These are phyloP conservation scores for Macroglossus sobrinus DNA, from an alignment of 2,113 vertebrate species.

Conservation along the genomic window DNA sequence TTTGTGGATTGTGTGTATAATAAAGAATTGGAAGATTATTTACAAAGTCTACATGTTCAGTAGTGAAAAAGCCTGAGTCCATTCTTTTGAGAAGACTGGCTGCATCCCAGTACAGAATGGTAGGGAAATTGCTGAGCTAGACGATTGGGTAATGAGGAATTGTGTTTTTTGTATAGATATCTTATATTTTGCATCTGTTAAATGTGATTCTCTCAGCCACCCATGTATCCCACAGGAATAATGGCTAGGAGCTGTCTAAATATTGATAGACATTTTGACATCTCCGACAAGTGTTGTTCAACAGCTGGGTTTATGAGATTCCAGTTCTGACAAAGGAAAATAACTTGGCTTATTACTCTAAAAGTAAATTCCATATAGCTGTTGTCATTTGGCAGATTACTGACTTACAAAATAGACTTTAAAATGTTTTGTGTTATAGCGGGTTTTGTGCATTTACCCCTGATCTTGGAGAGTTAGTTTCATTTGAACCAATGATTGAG, in stretches of 20 bases:
- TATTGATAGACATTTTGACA: constrained; percentile 63
- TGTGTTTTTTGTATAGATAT: neutral
- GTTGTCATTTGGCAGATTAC: neutral
- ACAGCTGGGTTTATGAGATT: constrained; percentile 44
- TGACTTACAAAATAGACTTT: constrained; percentile 18
- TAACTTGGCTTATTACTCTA: constrained; percentile 35
- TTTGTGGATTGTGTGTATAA: neutral
- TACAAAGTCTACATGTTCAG: neutral
- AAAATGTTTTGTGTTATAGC: neutral
- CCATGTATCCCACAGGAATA: constrained; percentile 33
- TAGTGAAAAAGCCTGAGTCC: neutral
- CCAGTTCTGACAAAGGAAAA: constrained; percentile 35
- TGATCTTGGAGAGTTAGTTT: neutral
- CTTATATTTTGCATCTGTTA: constrained; percentile 43
- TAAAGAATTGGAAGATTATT: neutral
- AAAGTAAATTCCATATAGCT: constrained; percentile 42
- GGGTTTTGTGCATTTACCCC: neutral
- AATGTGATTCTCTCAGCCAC: constrained; percentile 16
- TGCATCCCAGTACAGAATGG: neutral
- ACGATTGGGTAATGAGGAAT: neutral
- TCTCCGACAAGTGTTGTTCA: constrained; percentile 65
- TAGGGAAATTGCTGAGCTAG: neutral
- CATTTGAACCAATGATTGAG: neutral
- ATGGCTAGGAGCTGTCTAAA: constrained; percentile 57
- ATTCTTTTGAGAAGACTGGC: neutral